Evolutionary conservation across 2,113 vertebrate species (phyloP).

Genomic region (Ceuthmochares aereus): DNA sequence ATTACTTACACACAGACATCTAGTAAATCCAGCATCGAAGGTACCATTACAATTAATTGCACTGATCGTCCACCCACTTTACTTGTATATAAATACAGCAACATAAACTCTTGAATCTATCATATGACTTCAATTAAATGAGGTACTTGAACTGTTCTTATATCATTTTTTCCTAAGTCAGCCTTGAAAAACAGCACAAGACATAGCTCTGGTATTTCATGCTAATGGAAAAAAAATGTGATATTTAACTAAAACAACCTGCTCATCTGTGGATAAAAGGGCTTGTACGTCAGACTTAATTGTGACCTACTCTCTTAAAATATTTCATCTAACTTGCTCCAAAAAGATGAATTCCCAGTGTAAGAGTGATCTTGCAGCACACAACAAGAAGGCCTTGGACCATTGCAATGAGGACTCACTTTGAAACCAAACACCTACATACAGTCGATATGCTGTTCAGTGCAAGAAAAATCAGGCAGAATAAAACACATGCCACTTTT

Average conservation of each 20-base stretch:
- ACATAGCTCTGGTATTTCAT: conserved; percentile 33
- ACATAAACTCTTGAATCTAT: not conserved
- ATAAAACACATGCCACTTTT: not conserved
- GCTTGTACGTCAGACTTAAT: not conserved
- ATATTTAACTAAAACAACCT: conserved; percentile 47
- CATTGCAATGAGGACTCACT: not conserved
- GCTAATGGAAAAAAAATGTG: conserved; percentile 17
- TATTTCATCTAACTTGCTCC: conserved; percentile 28
- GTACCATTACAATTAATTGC: not conserved
- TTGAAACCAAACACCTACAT: not conserved
- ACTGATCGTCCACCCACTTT: not conserved
- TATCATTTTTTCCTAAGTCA: conserved; percentile 40
- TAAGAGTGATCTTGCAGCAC: not conserved
- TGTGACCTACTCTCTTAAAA: conserved; percentile 24
- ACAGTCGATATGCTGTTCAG: not conserved
- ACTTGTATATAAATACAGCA: not conserved
- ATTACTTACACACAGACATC: not conserved
- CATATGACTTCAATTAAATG: conserved; percentile 15
- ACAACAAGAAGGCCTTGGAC: not conserved
- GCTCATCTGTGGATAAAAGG: not conserved
- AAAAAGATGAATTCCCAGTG: not conserved
- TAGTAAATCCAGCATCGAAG: not conserved
- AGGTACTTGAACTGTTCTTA: not conserved
- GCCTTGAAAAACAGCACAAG: conserved; percentile 10
- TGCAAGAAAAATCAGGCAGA: not conserved